Evolutionary conservation across 2,888 invertebrate species (phyloP), one percentile per base, ranked within the genome.

Genomic region (Noctua comes): DNA sequence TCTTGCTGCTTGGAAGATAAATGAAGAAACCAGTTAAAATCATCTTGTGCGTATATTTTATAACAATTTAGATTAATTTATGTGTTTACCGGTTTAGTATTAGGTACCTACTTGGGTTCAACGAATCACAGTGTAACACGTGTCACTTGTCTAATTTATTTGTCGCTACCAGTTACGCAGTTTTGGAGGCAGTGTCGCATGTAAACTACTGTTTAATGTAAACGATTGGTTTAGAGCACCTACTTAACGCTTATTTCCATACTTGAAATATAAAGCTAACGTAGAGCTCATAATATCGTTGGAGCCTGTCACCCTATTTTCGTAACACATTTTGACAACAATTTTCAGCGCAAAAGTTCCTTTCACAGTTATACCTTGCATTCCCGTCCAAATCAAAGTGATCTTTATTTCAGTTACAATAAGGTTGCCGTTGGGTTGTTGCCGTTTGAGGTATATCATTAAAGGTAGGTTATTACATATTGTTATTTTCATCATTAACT

Each of bases 81-180:
- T 31, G 11, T 72, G 62, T 72, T 72, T 31, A 46, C 10, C 7
- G 11, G 18, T 64, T 72, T 18, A 46, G 6, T 31, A 18, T 46
- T 27, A 54, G 27, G 11, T 46, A 46, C 5, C 48, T 59, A 46
- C 59, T 59, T 51, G 74, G 21, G 66, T 71, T 66, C 69, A 80
- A 51, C 18, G 24, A 46, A 57, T 62, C 5, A 27, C 21, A 36
- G 24, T n/a, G n/a, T 72, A 40, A 48, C 54, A 73, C 10, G 21
- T 36, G 77, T 46, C 27, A 5, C 51, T 51, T 16, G 46, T 73
- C n/a, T 66, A 59, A 83, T 83, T 78, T 83, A 83, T 83, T 59
- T 43, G 46, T 54, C 31, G 48, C 66, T 73, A 70, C 69, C 51
- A 68, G 66, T 77, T 70, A 77, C 66, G 66, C 66, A 68, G 62